Conservation (phyloP, 2,888 invertebrate species). For the Nymphalis urticae region DNA sequence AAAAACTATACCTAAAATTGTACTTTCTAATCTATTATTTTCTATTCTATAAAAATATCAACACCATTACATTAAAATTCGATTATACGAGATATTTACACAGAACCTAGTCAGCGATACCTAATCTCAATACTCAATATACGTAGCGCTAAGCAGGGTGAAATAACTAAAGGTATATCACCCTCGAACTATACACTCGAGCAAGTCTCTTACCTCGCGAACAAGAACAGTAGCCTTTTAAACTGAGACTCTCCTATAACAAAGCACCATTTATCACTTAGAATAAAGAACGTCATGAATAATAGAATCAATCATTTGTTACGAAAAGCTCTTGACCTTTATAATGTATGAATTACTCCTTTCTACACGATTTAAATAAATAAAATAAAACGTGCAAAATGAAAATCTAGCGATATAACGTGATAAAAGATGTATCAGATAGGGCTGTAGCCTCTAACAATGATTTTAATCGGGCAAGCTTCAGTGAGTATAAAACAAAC, state of each 20-base stretch:
- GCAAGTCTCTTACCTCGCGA: constrained; percentile 28
- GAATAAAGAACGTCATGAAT: constrained; percentile 17
- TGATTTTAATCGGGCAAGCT: constrained; percentile 35
- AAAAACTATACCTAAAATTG: neutral
- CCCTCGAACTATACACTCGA: constrained; percentile 28
- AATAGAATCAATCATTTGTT: constrained; percentile 22
- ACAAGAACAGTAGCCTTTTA: constrained; percentile 27
- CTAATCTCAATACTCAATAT: constrained; percentile 12
- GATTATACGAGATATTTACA: constrained; percentile 6
- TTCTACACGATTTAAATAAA: neutral
- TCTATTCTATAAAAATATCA: constrained; percentile 3
- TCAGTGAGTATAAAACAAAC: constrained; percentile 30
- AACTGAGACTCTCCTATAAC: constrained; percentile 24
- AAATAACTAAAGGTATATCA: constrained; percentile 21
- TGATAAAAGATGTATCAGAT: constrained; percentile 31
- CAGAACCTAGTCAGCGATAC: constrained; percentile 8
- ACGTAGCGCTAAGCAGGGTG: constrained; percentile 19
- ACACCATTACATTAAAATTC: neutral
- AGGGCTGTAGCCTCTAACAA: constrained; percentile 25
- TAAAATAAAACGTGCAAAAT: neutral
- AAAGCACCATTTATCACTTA: constrained; percentile 27
- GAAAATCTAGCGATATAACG: neutral
- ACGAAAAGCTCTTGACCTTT: constrained; percentile 2
- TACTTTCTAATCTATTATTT: neutral
- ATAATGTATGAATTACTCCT: constrained; percentile 4